Evolutionary conservation across 2,888 invertebrate genomes (phyloP).

Genomic region (Heliconius aoede): DNA sequence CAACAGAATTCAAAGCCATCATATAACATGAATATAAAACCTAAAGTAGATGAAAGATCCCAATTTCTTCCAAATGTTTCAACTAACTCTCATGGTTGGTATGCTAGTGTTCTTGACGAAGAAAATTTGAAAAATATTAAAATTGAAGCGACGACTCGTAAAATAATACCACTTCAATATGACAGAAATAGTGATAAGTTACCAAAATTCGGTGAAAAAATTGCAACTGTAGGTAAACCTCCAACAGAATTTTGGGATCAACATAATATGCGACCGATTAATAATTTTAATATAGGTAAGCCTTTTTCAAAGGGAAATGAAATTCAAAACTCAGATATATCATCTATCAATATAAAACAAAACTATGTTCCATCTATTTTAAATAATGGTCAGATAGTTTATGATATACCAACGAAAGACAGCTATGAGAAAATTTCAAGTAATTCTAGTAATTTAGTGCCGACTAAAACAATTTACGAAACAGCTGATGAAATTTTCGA

Average conservation of each 20-base stretch:
- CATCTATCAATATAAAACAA: slow-evolving; percentile 57
- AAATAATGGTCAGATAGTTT: slow-evolving; percentile 69
- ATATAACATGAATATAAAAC: slow-evolving; percentile 49
- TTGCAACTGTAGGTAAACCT: slow-evolving; percentile 71
- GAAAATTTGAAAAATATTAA: slow-evolving; percentile 64
- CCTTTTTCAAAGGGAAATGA: slow-evolving; percentile 67
- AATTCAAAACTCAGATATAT: slow-evolving; percentile 54
- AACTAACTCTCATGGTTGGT: slow-evolving; percentile 80
- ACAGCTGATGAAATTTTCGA: slow-evolving; percentile 77
- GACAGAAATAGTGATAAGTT: slow-evolving; percentile 62
- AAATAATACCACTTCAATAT: slow-evolving; percentile 71
- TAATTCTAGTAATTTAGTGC: slow-evolving; percentile 53
- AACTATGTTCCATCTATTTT: slow-evolving; percentile 72
- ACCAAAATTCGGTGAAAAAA: slow-evolving; percentile 74
- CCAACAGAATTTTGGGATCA: slow-evolving; percentile 69
- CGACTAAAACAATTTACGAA: slow-evolving; percentile 69
- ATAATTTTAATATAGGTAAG: slow-evolving; percentile 67
- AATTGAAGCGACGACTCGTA: slow-evolving; percentile 72
- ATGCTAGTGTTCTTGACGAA: slow-evolving; percentile 70
- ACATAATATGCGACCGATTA: slow-evolving; percentile 52
- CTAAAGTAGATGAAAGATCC: slow-evolving; percentile 61
- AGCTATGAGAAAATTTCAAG: slow-evolving; percentile 70
- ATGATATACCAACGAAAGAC: slow-evolving; percentile 77
- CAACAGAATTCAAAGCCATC: slow-evolving; percentile 38
- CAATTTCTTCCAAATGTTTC: slow-evolving; percentile 71